Evolutionary conservation across 2,888 invertebrate genomes (phyloP), one percentile per base, ranked within the genome.

Genomic region (Dolichomitus sp.): DNA sequence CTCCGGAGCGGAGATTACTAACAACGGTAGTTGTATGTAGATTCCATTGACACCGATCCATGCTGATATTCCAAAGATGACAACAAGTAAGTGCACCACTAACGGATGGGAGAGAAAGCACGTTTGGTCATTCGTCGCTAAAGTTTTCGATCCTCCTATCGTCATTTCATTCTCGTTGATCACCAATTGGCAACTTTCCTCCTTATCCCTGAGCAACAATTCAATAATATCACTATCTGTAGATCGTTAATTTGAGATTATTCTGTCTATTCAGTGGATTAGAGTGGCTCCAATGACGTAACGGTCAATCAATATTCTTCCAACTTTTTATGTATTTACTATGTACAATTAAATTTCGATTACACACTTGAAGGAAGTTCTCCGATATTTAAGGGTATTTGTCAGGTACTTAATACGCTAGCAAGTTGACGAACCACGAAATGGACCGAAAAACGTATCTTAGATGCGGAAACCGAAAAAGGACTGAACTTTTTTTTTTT

Each of bases 21-120:
- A 94, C 84, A 98, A 94, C 19, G 98, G 98, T 84, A 98, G 94
- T 93, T 98, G 97, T 87, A 98, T 96, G 95, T 96, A 99, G 76
- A 97, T 95, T 12, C 97, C 97, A 94, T 98, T 98, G 83, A 98
- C 96, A 70, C 97, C 97, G 88, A 98, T 95, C 98, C 98, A 98
- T 65, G 98, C 95, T 89, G 96, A 96, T 76, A 96, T 94, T 69
- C 97, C 97, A 94, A 98, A 98, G 87, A 96, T 94, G 85, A 96
- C 95, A 87, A 97, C 95, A 80, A 97, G 94, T 84, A 96, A 90
- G 94, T 97, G 97, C n/a, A 97, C 95, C 85, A 94, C 80, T 12
- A 63, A n/a, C 7, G 77, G 73, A 30, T 81, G 54, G 1, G 65
- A 74, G 40, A 75, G 40, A 40, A 52, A 54, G 69, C 37, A 61